Evolutionary conservation across 2,797 vertebrate species (phyloP), one percentile per base, ranked within the genome.

Genomic region (Molossus molossus): DNA sequence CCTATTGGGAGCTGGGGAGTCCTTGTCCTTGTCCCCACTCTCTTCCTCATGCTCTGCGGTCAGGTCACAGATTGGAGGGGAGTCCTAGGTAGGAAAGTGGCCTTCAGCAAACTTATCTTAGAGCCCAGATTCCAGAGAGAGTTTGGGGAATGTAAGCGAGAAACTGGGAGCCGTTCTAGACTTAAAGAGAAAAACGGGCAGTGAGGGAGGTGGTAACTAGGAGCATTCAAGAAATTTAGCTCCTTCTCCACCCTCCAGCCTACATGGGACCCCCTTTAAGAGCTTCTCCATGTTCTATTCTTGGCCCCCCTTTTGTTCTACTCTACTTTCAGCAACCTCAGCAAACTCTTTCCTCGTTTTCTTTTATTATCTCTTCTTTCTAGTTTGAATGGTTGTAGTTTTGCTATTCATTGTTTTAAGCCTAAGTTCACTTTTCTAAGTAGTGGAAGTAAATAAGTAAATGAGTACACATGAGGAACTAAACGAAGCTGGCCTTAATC

Each of bases 361-460:
- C 6, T 21, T 73, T 27, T 72, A 53, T 53, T 48, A 45, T 29
- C 60, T 73, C 37, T 65, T 88, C 27, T 80, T 55, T 90, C 86
- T 73, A 40, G 20, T 83, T 81, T 64, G 62, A 81, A 50, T 86
- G 53, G 18, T 69, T 70, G 29, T 10, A n/a, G 17, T 53, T 72
- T 87, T 77, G 45, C 18, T 62, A 5, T 48, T 65, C 17, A 25
- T 65, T 67, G 12, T 29, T 53, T 84, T 85, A 75, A 92, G 21
- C 72, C 20, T 53, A 77, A 70, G 25, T 29, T 3, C n/a, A n/a
- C 53, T 88, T 72, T 45, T 48, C 79, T 96, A 64, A 94, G 37
- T 15, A 40, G 18, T 14, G 27, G 48, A 9, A 94, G 20, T 91
- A 84, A 83, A 72, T 67, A 65, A 80, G 72, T 25, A 69, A 62